phyloP scores from a whole-genome alignment of 2,113 vertebrate species.

The Albula goreensis region DNA sequence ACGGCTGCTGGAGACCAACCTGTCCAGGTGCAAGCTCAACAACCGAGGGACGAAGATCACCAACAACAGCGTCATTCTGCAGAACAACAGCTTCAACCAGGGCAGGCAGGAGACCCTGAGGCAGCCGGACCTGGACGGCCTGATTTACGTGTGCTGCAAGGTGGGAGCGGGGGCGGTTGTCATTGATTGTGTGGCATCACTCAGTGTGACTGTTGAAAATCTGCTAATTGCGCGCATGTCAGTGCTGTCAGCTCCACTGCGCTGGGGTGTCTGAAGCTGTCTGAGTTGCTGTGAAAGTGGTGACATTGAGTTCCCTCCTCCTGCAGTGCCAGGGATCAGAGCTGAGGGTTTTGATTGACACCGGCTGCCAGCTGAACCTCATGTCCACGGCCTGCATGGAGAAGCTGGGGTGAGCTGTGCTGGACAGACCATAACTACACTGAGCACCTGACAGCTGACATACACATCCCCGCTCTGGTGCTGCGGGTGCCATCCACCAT shows the following conservation, averaged over 20 bases:
- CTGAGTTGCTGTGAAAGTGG: no score
- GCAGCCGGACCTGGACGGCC: slow-evolving; percentile 68
- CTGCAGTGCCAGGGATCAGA: slow-evolving; percentile 82
- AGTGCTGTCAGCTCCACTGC: not conserved
- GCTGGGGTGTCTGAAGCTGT: not conserved
- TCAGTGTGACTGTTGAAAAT: not conserved
- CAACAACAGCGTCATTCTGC: slow-evolving; percentile 51
- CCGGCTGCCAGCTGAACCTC: slow-evolving; percentile 78
- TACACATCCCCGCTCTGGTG: not conserved
- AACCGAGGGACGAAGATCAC: slow-evolving; percentile 62
- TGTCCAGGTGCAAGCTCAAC: slow-evolving; percentile 71
- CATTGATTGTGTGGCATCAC: not conserved
- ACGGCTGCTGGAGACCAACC: slow-evolving; percentile 81
- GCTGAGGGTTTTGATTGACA: slow-evolving; percentile 78
- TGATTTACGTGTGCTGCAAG: slow-evolving; percentile 78
- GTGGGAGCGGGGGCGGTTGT: slow-evolving; percentile 27
- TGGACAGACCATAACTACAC: not conserved
- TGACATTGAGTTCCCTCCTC: not conserved
- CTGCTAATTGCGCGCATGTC: not conserved
- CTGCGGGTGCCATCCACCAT: not conserved
- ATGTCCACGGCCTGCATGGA: slow-evolving; percentile 80
- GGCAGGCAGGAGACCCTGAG: slow-evolving; percentile 56
- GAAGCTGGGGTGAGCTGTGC: slow-evolving; percentile 71
- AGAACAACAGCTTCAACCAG: slow-evolving; percentile 61
- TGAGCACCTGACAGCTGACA: not conserved